Evolutionary conservation across 1,140 invertebrate genomes (phyloP).

Genomic region (Choristoneura fumiferana): DNA sequence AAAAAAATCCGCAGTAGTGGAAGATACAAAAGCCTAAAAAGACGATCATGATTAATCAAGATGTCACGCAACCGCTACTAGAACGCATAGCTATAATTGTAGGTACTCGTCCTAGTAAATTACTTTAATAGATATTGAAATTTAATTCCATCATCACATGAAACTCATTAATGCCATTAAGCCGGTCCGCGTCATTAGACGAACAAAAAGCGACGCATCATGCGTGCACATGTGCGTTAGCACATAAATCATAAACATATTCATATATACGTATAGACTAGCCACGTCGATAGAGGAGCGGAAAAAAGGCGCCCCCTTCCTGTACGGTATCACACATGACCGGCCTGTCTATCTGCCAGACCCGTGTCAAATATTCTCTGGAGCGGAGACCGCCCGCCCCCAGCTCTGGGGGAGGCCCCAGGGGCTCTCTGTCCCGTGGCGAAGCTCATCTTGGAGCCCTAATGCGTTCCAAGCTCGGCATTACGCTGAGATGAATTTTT

Average conservation of each 20-base stretch:
- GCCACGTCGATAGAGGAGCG: slow-evolving; percentile 64
- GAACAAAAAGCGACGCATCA: slow-evolving; percentile 54
- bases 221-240: slow-evolving; percentile 62
- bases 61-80: too few relatives aligned
- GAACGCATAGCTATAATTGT: too few relatives aligned
- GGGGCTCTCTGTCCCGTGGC: slow-evolving; percentile 72
- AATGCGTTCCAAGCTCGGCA: slow-evolving; percentile 63
- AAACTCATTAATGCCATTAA: slow-evolving; percentile 46
- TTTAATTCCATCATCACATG: slow-evolving; percentile 38
- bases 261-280: slow-evolving; percentile 56
- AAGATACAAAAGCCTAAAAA: too few relatives aligned
- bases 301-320: slow-evolving; percentile 71
- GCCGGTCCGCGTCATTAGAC: slow-evolving; percentile 45
- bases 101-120: too few relatives aligned
- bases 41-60: too few relatives aligned
- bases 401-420: slow-evolving; percentile 55
- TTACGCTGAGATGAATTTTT: slow-evolving; percentile 69
- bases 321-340: slow-evolving; percentile 75
- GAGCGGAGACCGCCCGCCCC: slow-evolving; percentile 71
- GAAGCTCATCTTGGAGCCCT: slow-evolving; percentile 75
- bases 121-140: slow-evolving; percentile 33
- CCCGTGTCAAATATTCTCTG: slow-evolving; percentile 78
- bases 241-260: slow-evolving; percentile 72
- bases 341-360: slow-evolving; percentile 77
- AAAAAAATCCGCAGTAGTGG: too few relatives aligned